Percentiles rank a stretch among this genome's conserved stretches.
Evolutionary conservation across 2,888 invertebrate species (phyloP).

Genomic region (Hedychridium roseum): DNA sequence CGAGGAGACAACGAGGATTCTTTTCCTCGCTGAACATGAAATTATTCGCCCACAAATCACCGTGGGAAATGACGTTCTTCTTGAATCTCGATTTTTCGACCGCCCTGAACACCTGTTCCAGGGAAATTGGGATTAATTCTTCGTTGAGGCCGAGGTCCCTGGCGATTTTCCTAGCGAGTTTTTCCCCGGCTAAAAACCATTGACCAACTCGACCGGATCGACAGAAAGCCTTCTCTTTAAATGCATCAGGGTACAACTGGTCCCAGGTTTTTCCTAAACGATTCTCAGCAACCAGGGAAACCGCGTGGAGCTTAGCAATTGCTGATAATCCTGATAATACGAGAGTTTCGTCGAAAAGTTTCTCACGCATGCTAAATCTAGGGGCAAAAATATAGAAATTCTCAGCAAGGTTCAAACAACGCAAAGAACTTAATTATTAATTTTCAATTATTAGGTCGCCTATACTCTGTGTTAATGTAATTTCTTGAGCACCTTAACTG

Average conservation of each 20-base stretch:
- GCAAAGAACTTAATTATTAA: too few relatives aligned
- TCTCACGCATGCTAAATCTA: conserved; percentile 33
- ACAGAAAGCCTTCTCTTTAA: conserved; percentile 41
- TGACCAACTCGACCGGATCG: conserved; percentile 24
- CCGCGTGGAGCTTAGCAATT: conserved; percentile 52
- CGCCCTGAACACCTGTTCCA: conserved; percentile 33
- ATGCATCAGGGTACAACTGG: conserved; percentile 40
- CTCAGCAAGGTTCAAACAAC: too few relatives aligned
- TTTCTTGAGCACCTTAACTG: too few relatives aligned
- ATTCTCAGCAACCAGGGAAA: conserved; percentile 50
- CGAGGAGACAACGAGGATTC: conserved; percentile 70
- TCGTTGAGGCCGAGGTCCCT: conserved; percentile 36
- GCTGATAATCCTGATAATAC: conserved; percentile 41
- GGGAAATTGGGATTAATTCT: conserved; percentile 26
- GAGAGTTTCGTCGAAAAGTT: conserved; percentile 41
- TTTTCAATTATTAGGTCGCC: too few relatives aligned
- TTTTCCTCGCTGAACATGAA: conserved; percentile 66
- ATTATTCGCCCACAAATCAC: conserved; percentile 74
- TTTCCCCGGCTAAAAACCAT: conserved; percentile 43
- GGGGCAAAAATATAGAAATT: too few relatives aligned
- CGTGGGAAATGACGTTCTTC: conserved; percentile 68
- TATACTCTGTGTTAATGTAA: too few relatives aligned
- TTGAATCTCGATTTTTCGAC: conserved; percentile 44
- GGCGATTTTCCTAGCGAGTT: conserved; percentile 41
- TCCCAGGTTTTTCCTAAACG: conserved; percentile 40